Percentiles rank a stretch among this genome's conserved stretches.
These are phyloP conservation scores for Deilephila porcellus DNA, from an alignment of 2,888 invertebrate genomes.

Conservation along the genomic window DNA sequence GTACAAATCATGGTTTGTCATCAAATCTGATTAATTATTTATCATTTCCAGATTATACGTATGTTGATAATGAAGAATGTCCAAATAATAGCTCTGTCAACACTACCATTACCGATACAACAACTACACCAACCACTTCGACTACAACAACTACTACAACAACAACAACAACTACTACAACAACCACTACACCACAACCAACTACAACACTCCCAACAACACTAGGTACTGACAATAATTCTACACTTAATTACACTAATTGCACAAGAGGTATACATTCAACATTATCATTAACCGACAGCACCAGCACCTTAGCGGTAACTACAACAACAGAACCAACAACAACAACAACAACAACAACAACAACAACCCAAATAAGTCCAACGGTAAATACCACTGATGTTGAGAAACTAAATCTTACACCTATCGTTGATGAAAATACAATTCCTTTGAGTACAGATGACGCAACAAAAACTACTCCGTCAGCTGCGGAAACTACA, in stretches of 20 bases:
- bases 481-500: slow-evolving; percentile 20
- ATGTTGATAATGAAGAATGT: slow-evolving; percentile 37
- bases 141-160: slow-evolving; percentile 29
- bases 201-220: slow-evolving; percentile 28
- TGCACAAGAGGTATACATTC: slow-evolving; percentile 19
- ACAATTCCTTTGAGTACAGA: slow-evolving; percentile 24
- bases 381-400: slow-evolving; percentile 30
- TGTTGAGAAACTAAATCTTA: slow-evolving; percentile 30
- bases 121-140: slow-evolving; percentile 35
- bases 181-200: slow-evolving; percentile 30
- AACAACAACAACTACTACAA: slow-evolving; percentile 31
- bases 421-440: slow-evolving; percentile 11
- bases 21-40: background rate
- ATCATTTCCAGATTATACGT: slow-evolving; percentile 39
- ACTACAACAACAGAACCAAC: background rate
- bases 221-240: slow-evolving; percentile 18
- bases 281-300: background rate
- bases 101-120: slow-evolving; percentile 8
- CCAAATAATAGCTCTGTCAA: slow-evolving; percentile 30
- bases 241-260: background rate
- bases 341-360: background rate
- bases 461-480: slow-evolving; percentile 14
- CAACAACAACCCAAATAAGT: background rate
- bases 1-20: background rate
- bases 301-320: background rate